Base-by-base conservation (phyloP, 2,888 invertebrate genomes). In the Noctua pronuba region DNA sequence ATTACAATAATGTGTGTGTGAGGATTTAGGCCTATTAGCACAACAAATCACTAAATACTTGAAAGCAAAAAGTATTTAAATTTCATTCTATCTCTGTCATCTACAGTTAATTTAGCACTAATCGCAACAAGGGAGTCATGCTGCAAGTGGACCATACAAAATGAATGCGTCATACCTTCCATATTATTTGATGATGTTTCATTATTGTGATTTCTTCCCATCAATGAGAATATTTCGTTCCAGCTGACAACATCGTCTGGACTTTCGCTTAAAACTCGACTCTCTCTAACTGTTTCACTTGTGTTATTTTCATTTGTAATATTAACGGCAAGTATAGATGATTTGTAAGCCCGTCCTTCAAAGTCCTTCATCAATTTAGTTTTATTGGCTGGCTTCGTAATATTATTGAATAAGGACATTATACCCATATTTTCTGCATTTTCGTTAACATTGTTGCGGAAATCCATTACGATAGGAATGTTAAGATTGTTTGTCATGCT, bases 391-490 rank as follows among this genome's bases (percentile, higher is more conserved):
- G 94, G 94, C 83, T 95, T 96, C 1, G 97, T 96, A 72, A 97
- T 96, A 89, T 97, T 97, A 86, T 97, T 96, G 85, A 97, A 97
- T 66, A 97, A 95, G 35, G 97, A 97, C 86, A 97, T 97, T 78
- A 97, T 97, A 72, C 97, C 97, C 94, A 97, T 96, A 88, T 97
- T 97, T 90, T 97, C 97, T 60, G 95, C 95, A 83, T 96, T 95
- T 87, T 96, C 96, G 80, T 96, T 96, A 1, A 96, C 95, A 85
- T 96, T 96, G 80, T 94, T 96, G 7, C 95, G 93, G 82, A 94
- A 96, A 83, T 96, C 93, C 95, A 96, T 95, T 68, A 94, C 93
- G 55, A 95, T 89, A 75, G 95, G 95, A 81, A 94, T 94, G 79
- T 93, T 94, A 7, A 91, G 74, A 72, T 91, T 90, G 77, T 90